Evolutionary conservation across 2,888 invertebrate genomes (phyloP).

Genomic region (Blera fallax): DNA sequence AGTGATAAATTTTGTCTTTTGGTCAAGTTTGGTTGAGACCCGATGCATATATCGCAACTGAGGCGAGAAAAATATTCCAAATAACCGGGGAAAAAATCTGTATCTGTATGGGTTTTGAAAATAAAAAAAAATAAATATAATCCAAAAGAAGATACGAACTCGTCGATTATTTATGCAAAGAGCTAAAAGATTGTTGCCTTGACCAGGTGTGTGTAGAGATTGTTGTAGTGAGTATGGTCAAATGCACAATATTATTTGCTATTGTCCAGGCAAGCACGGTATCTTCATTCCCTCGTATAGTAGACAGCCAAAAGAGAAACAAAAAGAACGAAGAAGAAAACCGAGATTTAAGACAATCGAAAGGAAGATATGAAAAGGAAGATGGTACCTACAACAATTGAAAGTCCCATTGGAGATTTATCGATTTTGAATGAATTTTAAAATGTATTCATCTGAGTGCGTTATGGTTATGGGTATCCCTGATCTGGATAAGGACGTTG

Average conservation of each 20-base stretch:
- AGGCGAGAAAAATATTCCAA: slow-evolving; percentile 64
- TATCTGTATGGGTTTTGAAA: slow-evolving; percentile 26
- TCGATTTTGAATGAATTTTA: slow-evolving; percentile 67
- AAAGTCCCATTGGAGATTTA: slow-evolving; percentile 65
- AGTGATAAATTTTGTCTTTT: slow-evolving; percentile 67
- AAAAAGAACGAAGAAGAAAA: neutral
- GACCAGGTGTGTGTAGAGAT: slow-evolving; percentile 61
- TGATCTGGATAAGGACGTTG: slow-evolving; percentile 28
- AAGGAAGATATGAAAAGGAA: slow-evolving; percentile 31
- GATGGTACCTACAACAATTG: slow-evolving; percentile 60
- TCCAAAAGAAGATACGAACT: slow-evolving; percentile 31
- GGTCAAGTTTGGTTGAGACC: slow-evolving; percentile 43
- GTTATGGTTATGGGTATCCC: slow-evolving; percentile 8
- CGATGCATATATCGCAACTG: slow-evolving; percentile 54
- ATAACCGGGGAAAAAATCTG: slow-evolving; percentile 43
- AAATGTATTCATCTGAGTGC: slow-evolving; percentile 2
- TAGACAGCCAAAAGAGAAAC: neutral
- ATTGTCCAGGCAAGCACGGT: slow-evolving; percentile 33
- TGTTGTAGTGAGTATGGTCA: slow-evolving; percentile 12
- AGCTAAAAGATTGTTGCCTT: slow-evolving; percentile 32
- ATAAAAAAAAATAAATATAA: neutral
- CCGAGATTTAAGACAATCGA: slow-evolving; percentile 67
- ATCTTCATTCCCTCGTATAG: slow-evolving; percentile 51
- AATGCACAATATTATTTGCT: slow-evolving; percentile 37
- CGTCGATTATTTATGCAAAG: slow-evolving; percentile 72